phyloP scores from a whole-genome alignment of 1,140 invertebrate species.

The Streblospio benedicti region DNA sequence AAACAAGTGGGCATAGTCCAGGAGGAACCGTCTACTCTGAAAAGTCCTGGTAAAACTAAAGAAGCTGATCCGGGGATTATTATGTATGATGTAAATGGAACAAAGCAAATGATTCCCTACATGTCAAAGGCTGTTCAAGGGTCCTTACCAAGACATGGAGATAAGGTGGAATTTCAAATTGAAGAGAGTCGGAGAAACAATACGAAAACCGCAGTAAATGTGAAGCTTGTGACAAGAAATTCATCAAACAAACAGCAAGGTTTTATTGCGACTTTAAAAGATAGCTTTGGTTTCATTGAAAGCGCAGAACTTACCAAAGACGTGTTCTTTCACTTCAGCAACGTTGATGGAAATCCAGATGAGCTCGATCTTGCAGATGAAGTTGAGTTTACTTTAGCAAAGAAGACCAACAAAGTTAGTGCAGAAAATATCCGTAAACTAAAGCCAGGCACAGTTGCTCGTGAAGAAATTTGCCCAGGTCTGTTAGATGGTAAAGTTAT shows the following conservation, averaged over 20 bases:
- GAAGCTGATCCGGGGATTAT: slow-evolving; percentile 35
- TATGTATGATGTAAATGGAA: slow-evolving; percentile 40
- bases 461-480: slow-evolving; percentile 52
- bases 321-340: slow-evolving; percentile 95
- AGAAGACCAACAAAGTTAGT: slow-evolving; percentile 68
- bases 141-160: slow-evolving; percentile 36
- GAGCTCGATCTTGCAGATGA: slow-evolving; percentile 80
- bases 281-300: slow-evolving; percentile 96
- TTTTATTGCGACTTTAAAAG: slow-evolving; percentile 88
- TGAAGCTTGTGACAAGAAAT: slow-evolving; percentile 44
- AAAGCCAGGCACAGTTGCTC: slow-evolving; percentile 60
- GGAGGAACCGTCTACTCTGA: slow-evolving; percentile 27
- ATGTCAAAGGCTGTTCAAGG: slow-evolving; percentile 33
- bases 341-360: slow-evolving; percentile 70
- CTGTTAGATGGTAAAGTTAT: slow-evolving; percentile 72
- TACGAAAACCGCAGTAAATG: slow-evolving; percentile 66
- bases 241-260: slow-evolving; percentile 56
- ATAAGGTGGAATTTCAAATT: slow-evolving; percentile 61
- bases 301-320: slow-evolving; percentile 85
- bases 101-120: slow-evolving; percentile 39
- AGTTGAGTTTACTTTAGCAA: slow-evolving; percentile 81
- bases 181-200: slow-evolving; percentile 59
- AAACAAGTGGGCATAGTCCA: slow-evolving; percentile 42
- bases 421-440: slow-evolving; percentile 80
- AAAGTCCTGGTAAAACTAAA: slow-evolving; percentile 32